Evolutionary conservation across 2,888 invertebrate genomes (phyloP), one percentile per base, ranked within the genome.

Genomic region (Osmoderma eremita): DNA sequence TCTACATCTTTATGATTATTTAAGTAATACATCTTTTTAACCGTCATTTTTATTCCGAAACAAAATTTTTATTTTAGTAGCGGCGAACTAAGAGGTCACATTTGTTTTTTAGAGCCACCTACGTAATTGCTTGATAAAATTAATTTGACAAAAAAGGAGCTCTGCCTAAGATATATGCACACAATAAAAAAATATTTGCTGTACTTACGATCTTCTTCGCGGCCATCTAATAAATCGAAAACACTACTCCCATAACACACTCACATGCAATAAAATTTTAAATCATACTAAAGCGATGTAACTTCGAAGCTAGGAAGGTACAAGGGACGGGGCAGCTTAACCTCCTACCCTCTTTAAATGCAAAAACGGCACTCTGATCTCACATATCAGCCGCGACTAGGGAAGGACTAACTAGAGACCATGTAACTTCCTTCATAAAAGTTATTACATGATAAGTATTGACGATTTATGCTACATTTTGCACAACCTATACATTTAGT

Each of bases 241-340:
- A 12, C 49, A 3, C 49, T 6, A 18, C 3, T 49, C 17, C 15
- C 5, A 20, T 49, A 49, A 49, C 49, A 49, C 49, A 49, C 13
- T 6, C 24, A 24, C 10, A 15, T 49, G 12, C 20, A 49, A 49
- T 15, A 20, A 49, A 49, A 49, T 20, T 49, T 49, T 8, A 20
- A 49, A 49, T 49, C 20, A 49, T 20, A 13, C 49, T 49, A 49
- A 49, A 49, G 17, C 49, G 15, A 49, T 49, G 49, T 20, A 49
- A 49, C 49, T 17, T 49, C 49, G 10, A 49, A 49, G 49, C 17
- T 20, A 49, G 49, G 49, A 49, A 49, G 49, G 15, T 49, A 49
- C 49, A 49, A 8, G 5, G 13, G 42, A 42, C 3, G 42, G 8
- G 8, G 13, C 13, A 42, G 13, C 42, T 8, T 42, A 15, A 42